phyloP scores from a whole-genome alignment of 2,797 vertebrate species.

The Spondyliosoma cantharus region DNA sequence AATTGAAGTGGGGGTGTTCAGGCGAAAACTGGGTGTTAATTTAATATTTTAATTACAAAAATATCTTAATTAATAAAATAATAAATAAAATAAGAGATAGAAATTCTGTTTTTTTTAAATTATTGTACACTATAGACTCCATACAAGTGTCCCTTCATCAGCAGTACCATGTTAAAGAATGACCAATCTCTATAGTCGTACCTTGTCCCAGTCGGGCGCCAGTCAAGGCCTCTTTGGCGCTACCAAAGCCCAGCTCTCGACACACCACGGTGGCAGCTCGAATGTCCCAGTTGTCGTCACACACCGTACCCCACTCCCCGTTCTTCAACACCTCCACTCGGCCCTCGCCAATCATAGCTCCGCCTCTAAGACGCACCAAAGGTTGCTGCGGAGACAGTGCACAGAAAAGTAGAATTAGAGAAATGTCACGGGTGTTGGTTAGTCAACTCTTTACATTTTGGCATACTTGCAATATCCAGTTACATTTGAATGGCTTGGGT shows the following conservation, averaged over 20 bases:
- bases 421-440: background rate
- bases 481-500: background rate
- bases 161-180: background rate
- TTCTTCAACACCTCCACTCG: constrained; percentile 95
- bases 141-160: background rate
- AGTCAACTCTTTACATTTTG: background rate
- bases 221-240: constrained; percentile 90
- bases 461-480: background rate
- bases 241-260: constrained; percentile 94
- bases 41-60: too few species aligned
- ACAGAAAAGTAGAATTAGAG: background rate
- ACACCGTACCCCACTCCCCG: constrained; percentile 94
- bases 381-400: constrained; percentile 85
- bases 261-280: constrained; percentile 93
- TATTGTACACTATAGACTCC: background rate
- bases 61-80: too few species aligned
- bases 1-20: background rate
- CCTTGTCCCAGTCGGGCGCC: constrained; percentile 92
- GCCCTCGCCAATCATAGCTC: constrained; percentile 91
- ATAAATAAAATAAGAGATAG: too few species aligned
- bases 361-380: constrained; percentile 92
- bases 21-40: background rate
- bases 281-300: constrained; percentile 93
- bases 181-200: constrained; percentile 65
- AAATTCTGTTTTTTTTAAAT: background rate